Percentiles rank a stretch among this genome's conserved stretches.
phyloP scores from a whole-genome alignment of 2,888 invertebrate genomes.

The Empis livida region DNA sequence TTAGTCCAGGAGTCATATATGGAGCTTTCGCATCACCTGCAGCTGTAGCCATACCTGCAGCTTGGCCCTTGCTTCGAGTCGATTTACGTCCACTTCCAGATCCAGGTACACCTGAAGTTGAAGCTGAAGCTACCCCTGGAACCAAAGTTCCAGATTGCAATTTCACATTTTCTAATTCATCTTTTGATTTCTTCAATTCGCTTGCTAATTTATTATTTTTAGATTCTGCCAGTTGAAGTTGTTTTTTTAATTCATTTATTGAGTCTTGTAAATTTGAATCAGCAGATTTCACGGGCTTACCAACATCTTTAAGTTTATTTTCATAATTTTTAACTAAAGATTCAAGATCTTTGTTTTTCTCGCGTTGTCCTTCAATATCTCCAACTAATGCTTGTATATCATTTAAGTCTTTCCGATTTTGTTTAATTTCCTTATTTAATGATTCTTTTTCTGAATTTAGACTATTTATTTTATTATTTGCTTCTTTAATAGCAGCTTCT shows the following conservation, averaged over 20 bases:
- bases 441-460: neutral
- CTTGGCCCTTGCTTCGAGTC: too few species aligned
- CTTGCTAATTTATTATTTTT: conserved; percentile 4
- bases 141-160: too few species aligned
- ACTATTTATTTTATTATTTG: neutral
- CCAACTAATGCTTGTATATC: conserved; percentile 7
- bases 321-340: conserved; percentile 8
- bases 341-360: conserved; percentile 14
- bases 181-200: conserved; percentile 3
- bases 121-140: too few species aligned
- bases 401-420: neutral
- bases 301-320: conserved; percentile 3
- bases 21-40: neutral
- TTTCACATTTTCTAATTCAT: neutral
- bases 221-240: conserved; percentile 4
- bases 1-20: too few species aligned
- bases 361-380: conserved; percentile 20
- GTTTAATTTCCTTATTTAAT: conserved; percentile 3
- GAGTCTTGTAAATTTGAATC: neutral
- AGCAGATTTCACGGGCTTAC: neutral
- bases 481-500: neutral
- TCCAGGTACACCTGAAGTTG: too few species aligned
- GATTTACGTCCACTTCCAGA: too few species aligned
- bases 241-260: conserved; percentile 4
- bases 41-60: neutral